These are phyloP conservation scores for Mayetiola destructor DNA, from an alignment of 2,888 invertebrate genomes.

Conservation along the genomic window DNA sequence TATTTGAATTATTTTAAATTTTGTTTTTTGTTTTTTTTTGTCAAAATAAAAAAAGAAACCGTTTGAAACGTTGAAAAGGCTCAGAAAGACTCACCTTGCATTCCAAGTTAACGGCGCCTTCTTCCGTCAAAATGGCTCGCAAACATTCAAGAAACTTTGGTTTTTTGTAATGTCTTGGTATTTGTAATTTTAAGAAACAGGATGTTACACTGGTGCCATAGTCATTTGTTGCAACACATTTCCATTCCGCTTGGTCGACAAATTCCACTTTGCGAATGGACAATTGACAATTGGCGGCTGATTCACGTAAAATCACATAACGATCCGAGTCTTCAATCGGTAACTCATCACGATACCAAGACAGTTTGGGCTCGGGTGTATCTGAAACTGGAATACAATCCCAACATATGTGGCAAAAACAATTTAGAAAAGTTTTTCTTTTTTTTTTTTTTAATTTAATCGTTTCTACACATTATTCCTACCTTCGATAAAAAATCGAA, in stretches of 20 bases:
- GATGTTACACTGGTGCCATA: slow-evolving; percentile 80
- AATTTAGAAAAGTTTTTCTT: too few relatives aligned
- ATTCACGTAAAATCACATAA: slow-evolving; percentile 52
- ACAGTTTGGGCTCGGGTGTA: slow-evolving; percentile 62
- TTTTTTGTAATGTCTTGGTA: slow-evolving; percentile 78
- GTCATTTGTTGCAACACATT: slow-evolving; percentile 77
- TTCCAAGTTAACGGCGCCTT: slow-evolving; percentile 72
- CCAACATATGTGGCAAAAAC: too few relatives aligned
- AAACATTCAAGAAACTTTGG: slow-evolving; percentile 75
- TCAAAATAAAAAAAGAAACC: too few relatives aligned
- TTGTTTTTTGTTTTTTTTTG: too few relatives aligned
- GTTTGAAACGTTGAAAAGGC: too few relatives aligned
- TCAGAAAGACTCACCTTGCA: slow-evolving; percentile 67
- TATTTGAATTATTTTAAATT: too few relatives aligned
- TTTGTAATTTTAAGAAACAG: slow-evolving; percentile 67
- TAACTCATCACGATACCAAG: slow-evolving; percentile 81
- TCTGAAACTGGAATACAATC: slow-evolving; percentile 47
- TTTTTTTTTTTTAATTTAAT: too few relatives aligned
- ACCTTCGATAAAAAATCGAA: slow-evolving; percentile 70
- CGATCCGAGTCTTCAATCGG: slow-evolving; percentile 54
- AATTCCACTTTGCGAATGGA: slow-evolving; percentile 62
- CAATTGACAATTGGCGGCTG: slow-evolving; percentile 55
- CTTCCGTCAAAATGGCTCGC: slow-evolving; percentile 70
- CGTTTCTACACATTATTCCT: slow-evolving; percentile 17
- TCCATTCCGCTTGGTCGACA: slow-evolving; percentile 82